Percentiles rank a stretch among this genome's conserved stretches.
phyloP scores from a whole-genome alignment of 1,140 invertebrate genomes.

The Argopecten irradians region DNA sequence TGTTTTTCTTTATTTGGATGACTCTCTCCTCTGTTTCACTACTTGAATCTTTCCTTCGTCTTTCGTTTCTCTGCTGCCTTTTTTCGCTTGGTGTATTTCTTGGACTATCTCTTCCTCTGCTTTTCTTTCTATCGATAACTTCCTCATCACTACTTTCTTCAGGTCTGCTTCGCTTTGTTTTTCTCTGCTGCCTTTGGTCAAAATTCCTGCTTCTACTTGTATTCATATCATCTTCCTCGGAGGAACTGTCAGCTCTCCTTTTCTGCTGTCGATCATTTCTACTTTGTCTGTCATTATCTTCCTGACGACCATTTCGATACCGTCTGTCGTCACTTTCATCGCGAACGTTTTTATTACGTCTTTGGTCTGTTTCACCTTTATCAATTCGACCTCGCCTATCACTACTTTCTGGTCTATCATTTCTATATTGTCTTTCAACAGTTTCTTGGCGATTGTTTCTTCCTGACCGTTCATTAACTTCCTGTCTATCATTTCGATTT shows the following conservation, averaged over 20 bases:
- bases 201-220: conserved; percentile 36
- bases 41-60: neutral
- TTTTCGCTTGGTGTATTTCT: neutral
- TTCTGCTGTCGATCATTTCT: conserved; percentile 65
- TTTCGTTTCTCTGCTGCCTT: neutral
- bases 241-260: conserved; percentile 49
- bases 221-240: conserved; percentile 37
- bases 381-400: neutral
- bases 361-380: neutral
- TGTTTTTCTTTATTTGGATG: conserved; percentile 25
- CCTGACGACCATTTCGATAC: conserved; percentile 60
- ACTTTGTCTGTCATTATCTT: conserved; percentile 29
- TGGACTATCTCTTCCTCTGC: neutral
- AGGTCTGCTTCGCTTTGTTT: neutral
- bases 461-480: neutral
- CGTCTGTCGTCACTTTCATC: conserved; percentile 38
- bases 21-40: conserved; percentile 36
- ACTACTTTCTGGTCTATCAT: conserved; percentile 28
- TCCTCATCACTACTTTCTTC: conserved; percentile 30
- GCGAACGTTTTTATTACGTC: neutral
- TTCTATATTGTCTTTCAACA: conserved; percentile 36
- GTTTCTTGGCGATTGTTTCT: conserved; percentile 46
- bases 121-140: conserved; percentile 11
- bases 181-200: neutral
- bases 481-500: neutral